phyloP scores from a whole-genome alignment of 2,113 vertebrate genomes.

The Myotis brandtii region DNA sequence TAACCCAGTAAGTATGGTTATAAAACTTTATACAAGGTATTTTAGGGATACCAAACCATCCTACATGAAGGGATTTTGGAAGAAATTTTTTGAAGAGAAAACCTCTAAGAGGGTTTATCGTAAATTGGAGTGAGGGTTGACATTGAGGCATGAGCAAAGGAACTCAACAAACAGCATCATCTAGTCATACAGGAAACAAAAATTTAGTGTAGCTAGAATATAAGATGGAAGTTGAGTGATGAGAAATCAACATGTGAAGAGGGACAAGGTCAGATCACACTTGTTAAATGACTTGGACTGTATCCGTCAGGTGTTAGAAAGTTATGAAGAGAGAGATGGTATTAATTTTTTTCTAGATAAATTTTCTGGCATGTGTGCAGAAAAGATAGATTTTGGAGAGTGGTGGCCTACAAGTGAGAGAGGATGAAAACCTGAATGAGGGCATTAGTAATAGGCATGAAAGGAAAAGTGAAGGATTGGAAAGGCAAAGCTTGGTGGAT shows the following conservation, averaged over 20 bases:
- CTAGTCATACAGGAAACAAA: background rate
- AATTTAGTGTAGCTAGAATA: conserved; percentile 4
- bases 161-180: background rate
- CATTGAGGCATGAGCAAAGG: background rate
- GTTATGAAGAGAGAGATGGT: background rate
- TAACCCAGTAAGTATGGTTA: background rate
- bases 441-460: background rate
- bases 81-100: background rate
- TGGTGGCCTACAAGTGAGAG: background rate
- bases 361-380: background rate
- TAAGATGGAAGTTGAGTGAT: background rate
- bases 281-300: background rate
- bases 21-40: background rate
- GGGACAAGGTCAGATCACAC: background rate
- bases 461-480: background rate
- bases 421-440: background rate
- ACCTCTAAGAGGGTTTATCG: background rate
- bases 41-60: background rate
- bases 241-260: background rate
- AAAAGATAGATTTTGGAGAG: background rate
- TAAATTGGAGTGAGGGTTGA: background rate
- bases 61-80: background rate
- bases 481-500: background rate
- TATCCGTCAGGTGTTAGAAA: background rate
- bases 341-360: background rate